Evolutionary conservation across 2,888 invertebrate species (phyloP).

Genomic region (Andrena bicolor): DNA sequence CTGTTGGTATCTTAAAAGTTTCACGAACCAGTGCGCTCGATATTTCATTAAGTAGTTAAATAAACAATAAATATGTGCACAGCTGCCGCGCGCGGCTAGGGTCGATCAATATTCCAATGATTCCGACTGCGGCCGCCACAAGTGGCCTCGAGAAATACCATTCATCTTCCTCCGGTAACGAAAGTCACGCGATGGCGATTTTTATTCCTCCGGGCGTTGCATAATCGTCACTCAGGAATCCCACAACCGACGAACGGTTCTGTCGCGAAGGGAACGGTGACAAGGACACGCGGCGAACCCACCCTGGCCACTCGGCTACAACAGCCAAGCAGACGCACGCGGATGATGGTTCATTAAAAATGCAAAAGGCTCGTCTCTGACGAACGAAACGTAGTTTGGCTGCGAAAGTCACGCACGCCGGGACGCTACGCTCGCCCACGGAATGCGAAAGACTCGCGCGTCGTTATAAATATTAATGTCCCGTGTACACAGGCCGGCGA

Average conservation of each 20-base stretch:
- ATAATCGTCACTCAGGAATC: conserved; percentile 23
- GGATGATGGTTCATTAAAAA: conserved; percentile 62
- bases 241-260: conserved; percentile 7
- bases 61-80: too few species aligned
- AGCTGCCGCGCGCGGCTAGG: too few species aligned
- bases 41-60: too few species aligned
- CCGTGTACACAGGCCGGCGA: background rate
- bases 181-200: background rate
- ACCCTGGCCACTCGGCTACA: background rate
- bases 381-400: conserved; percentile 55
- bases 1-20: too few species aligned
- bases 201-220: background rate
- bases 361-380: conserved; percentile 55
- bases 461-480: conserved; percentile 69
- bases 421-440: conserved; percentile 45
- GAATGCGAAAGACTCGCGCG: conserved; percentile 67
- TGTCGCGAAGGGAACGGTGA: conserved; percentile 3
- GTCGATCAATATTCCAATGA: background rate
- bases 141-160: background rate
- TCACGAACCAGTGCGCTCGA: too few species aligned
- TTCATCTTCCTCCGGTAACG: background rate
- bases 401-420: conserved; percentile 61
- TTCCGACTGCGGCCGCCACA: background rate
- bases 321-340: conserved; percentile 9
- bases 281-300: conserved; percentile 6